These are phyloP conservation scores for Cyphomyrus discorhynchus DNA, from an alignment of 2,113 vertebrate genomes.

Conservation along the genomic window DNA sequence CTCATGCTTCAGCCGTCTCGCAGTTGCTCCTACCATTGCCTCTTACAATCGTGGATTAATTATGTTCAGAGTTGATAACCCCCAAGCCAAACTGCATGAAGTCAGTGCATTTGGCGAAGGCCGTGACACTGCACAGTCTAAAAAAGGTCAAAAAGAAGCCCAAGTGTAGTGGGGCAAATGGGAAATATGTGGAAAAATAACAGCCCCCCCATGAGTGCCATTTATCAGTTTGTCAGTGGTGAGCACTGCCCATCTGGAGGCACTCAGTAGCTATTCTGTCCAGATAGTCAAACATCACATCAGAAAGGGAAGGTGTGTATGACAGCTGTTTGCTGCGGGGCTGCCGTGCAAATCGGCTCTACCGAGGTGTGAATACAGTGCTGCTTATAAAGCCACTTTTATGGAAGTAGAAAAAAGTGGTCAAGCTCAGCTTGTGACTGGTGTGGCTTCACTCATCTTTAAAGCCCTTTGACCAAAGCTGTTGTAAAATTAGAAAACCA, in stretches of 20 bases:
- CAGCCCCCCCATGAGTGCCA: background rate
- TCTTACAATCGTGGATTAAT: background rate
- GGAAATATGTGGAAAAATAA: background rate
- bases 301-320: background rate
- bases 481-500: background rate
- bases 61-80: background rate
- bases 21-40: background rate
- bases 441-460: background rate
- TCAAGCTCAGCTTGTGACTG: background rate
- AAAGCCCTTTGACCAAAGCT: background rate
- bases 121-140: background rate
- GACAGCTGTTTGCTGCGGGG: background rate
- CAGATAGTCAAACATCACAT: background rate
- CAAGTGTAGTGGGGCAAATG: background rate
- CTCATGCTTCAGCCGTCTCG: background rate
- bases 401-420: background rate
- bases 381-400: background rate
- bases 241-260: background rate
- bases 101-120: background rate
- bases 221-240: background rate
- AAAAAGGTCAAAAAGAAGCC: background rate
- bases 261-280: background rate
- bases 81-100: background rate
- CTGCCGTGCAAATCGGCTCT: background rate
- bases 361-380: background rate